Evolutionary conservation across 2,113 vertebrate species (phyloP).

Genomic region (Myrmecobius fasciatus): DNA sequence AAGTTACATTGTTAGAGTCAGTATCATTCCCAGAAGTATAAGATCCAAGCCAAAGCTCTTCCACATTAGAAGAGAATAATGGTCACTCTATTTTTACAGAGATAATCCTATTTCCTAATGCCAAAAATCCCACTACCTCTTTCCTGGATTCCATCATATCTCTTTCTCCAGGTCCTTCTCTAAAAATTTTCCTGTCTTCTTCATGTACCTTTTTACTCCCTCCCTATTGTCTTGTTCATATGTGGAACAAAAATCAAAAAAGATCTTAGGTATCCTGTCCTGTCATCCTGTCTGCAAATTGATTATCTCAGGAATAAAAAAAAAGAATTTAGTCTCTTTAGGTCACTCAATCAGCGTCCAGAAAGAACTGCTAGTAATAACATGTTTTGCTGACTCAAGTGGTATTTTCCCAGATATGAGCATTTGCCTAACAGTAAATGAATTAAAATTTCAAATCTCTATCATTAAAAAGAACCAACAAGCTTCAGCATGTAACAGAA

Average conservation of each 20-base stretch:
- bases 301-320: conserved; percentile 20
- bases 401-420: conserved; percentile 26
- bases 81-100: conserved; percentile 85
- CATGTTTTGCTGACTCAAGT: conserved; percentile 59
- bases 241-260: not conserved
- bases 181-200: not conserved
- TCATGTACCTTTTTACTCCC: not conserved
- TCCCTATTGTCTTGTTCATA: not conserved
- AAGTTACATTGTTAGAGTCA: conserved; percentile 99
- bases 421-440: conserved; percentile 46
- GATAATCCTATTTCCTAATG: not conserved
- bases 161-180: not conserved
- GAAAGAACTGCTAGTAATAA: conserved; percentile 51
- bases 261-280: not conserved
- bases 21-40: conserved; percentile 99
- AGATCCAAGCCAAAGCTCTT: conserved; percentile 97
- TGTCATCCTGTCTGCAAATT: conserved; percentile 12
- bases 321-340: conserved; percentile 47
- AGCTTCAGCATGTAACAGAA: not conserved
- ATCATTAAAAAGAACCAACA: conserved; percentile 10
- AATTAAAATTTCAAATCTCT: conserved; percentile 59
- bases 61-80: conserved; percentile 91
- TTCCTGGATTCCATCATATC: not conserved
- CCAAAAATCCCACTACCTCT: not conserved
- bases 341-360: conserved; percentile 20